Base-by-base conservation (phyloP, 2,888 invertebrate genomes). In the Amblyjoppa fuscipennis region DNA sequence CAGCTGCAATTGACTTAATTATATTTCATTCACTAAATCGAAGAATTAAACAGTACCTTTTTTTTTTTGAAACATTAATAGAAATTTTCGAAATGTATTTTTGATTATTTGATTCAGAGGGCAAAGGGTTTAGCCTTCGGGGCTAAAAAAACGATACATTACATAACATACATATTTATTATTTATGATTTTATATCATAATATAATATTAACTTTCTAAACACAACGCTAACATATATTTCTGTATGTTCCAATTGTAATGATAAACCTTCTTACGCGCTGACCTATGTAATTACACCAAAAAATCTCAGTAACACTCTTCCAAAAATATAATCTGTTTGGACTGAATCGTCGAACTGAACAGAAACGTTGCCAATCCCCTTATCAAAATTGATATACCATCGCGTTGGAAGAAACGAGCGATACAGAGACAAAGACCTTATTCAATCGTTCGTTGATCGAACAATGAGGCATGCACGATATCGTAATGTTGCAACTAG, bases 181-280 rank as follows among this genome's bases (percentile, higher is more conserved):
- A 91, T 91, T 92, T 91, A 92, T 90, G 91, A 92, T 92, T 89
- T 89, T 89, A 90, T 91, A 91, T 92, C 90, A 92, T 92, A 92
- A 92, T 92, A 93, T 92, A 93, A 93, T 92, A 93, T 92, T 66
- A 92, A 92, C 87, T 92, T 89, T 92, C 91, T 92, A 93, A 93
- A 93, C 93, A 93, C 84, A 84, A 84, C 84, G 77, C 84, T 84
- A 84, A 81, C 84, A 81, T 81, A 84, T 84, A 84, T 84, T 81
- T 84, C 77, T 84, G 68, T 81, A 84, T 81, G 84, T 81, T 84
- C 34, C 69, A 69, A 74, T 68, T 84, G 41, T 74, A 51, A 74
- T 64, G 28, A 51, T 81, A 28, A 74, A 74, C 45, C 69, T 77
- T 64, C 69, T 81, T 81, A 73, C 41, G 59, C 56, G 53, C 51